Evolutionary conservation across 2,888 invertebrate species (phyloP), one percentile per base, ranked within the genome.

Genomic region (Drosophila nigricruria): DNA sequence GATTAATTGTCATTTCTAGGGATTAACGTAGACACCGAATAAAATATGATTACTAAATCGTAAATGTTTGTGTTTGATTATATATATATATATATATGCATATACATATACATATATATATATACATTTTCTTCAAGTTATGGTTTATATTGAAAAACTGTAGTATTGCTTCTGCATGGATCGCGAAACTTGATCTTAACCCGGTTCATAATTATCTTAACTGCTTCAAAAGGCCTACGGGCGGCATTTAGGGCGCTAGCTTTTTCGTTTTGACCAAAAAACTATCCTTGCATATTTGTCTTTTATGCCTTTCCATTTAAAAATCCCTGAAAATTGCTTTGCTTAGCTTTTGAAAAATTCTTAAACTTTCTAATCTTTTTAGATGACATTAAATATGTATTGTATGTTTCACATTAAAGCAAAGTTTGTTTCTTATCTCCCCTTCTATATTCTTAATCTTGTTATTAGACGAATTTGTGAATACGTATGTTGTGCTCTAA

Each of bases 271-370:
- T 40, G 47, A 59, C 61, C 70, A 34, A 25, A 75, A 70, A 69
- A 79, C 69, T 73, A 47, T 73, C 70, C 70, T 64, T 73, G 63
- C 59, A 76, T 57, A 60, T 60, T 60, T 63, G 23, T 52, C 12
- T 70, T 53, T 78, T 72, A 71, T 66, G 78, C 66, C 68, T 57
- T 69, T 82, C 54, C 75, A 49, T 72, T 73, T 75, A 85, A 88
- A 49, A 91, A 89, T 91, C 90, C 91, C 91, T 91, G 90, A 88
- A 88, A 80, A 81, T 81, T 87, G 84, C 75, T 67, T 87, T 70
- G 60, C 88, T 69, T 68, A 66, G 56, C 65, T 61, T 68, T 57
- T 49, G 40, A 49, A 38, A 43, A 58, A 27, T 58, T 50, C 73
- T 70, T 58, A 65, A 57, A 53, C 47, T 65, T 53, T 50, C 27